Base-by-base conservation (phyloP, 2,888 invertebrate genomes). In the Polyommatus iphigenia region DNA sequence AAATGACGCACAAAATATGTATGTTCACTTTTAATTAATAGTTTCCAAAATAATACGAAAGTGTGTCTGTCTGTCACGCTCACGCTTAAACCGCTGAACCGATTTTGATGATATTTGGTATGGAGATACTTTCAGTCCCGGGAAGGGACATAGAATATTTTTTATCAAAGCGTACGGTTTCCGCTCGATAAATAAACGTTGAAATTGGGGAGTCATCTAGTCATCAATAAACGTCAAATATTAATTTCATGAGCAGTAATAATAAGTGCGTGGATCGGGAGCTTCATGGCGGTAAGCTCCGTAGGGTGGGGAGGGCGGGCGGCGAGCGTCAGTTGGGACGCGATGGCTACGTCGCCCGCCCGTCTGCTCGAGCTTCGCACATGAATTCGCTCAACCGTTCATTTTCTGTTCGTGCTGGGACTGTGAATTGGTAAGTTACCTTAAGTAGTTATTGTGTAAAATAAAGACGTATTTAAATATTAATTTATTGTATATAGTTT, bases 281-380 rank as follows among this genome's bases (percentile, higher is more conserved):
- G 76, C 78, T 24, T 83, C 83, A 83, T 84, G 83, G 83, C 81
- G 80, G 67, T 41, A 50, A 71, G 81, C 82, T 79, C 80, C 80
- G 81, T 78, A 46, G 62, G 76, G 71, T 36, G 76, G 76, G 76
- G 79, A 79, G 76, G 76, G 81, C 80, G 80, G 81, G 81, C 82
- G 79, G 18, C 29, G 79, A 82, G 81, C 86, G 87, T 86, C 91
- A 92, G 92, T 92, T 85, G 83, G 88, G 88, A 85, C 89, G 90
- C 91, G 89, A 85, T 86, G 86, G 84, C 87, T 85, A 88, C 87
- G 90, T 86, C 83, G 90, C 86, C 87, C 86, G 90, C 86, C 81
- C 87, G 90, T 82, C 82, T 84, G 81, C 78, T 78, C 78, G 50
- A 78, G 41, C 20, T 76, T 46, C 54, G 15, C n/a, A 15, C 4